Conservation (phyloP, 2,797 vertebrate species). For the Coendou prehensilis region DNA sequence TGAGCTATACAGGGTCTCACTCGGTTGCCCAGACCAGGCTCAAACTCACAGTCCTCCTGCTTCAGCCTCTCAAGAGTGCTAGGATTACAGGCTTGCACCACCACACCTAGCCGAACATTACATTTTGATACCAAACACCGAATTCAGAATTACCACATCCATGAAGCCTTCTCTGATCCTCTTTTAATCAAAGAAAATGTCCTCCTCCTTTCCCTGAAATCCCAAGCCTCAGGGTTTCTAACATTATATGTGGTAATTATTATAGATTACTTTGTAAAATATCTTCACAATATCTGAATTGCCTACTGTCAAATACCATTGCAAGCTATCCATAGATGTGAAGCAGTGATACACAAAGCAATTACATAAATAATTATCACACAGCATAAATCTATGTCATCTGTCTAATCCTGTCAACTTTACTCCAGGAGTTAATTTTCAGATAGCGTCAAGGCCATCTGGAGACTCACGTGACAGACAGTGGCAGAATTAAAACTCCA, state of each 20-base stretch:
- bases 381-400: constrained; percentile 12
- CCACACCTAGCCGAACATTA: background rate
- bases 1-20: background rate
- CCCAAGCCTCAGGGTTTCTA: background rate
- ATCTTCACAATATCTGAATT: constrained; percentile 54
- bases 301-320: constrained; percentile 45
- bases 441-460: constrained; percentile 43
- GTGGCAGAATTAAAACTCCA: constrained; percentile 65
- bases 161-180: constrained; percentile 1
- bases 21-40: background rate
- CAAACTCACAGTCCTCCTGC: background rate
- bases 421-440: constrained; percentile 58
- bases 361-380: background rate
- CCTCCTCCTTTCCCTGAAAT: background rate
- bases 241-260: background rate
- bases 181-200: background rate
- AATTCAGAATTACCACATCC: constrained; percentile 55
- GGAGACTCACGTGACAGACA: constrained; percentile 51
- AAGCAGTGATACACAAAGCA: background rate
- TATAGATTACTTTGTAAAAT: constrained; percentile 38
- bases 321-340: constrained; percentile 29
- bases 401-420: constrained; percentile 26
- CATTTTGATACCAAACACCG: background rate
- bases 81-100: background rate
- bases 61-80: background rate